Evolutionary conservation across 2,888 invertebrate genomes (phyloP).

Genomic region (Sepiola atlantica): DNA sequence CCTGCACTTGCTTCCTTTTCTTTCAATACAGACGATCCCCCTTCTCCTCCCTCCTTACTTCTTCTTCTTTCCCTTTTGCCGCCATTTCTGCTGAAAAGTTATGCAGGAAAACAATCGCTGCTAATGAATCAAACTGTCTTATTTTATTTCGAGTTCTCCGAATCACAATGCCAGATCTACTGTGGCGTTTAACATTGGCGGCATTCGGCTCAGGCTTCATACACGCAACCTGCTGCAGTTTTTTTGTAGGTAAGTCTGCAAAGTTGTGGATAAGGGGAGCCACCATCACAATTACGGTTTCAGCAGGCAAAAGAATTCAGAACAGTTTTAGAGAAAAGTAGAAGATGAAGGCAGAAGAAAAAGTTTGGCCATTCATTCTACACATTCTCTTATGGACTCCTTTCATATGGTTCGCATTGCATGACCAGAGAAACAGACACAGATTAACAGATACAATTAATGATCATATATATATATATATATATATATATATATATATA

Average conservation of each 20-base stretch:
- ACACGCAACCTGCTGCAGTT: conserved; percentile 6
- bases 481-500: neutral
- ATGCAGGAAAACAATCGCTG: neutral
- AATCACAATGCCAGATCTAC: neutral
- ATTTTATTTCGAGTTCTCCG: neutral
- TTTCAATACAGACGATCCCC: too few relatives aligned
- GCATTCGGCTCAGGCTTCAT: neutral
- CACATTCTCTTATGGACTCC: neutral
- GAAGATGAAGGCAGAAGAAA: neutral
- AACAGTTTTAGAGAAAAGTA: neutral
- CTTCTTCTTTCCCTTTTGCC: neutral
- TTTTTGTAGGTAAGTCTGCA: neutral
- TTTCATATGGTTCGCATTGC: neutral
- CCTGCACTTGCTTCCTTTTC: too few relatives aligned
- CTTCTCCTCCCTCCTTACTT: too few relatives aligned
- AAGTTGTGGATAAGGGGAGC: neutral
- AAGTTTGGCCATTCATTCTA: neutral
- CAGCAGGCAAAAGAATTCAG: neutral
- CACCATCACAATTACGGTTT: neutral
- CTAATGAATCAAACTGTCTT: conserved; percentile 32
- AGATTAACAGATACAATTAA: neutral
- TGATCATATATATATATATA: neutral
- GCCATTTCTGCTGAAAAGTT: neutral
- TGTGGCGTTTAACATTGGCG: neutral
- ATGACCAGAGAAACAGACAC: neutral